Evolutionary conservation across 2,797 vertebrate genomes (phyloP).

Genomic region (Typhlichthys subterraneus): DNA sequence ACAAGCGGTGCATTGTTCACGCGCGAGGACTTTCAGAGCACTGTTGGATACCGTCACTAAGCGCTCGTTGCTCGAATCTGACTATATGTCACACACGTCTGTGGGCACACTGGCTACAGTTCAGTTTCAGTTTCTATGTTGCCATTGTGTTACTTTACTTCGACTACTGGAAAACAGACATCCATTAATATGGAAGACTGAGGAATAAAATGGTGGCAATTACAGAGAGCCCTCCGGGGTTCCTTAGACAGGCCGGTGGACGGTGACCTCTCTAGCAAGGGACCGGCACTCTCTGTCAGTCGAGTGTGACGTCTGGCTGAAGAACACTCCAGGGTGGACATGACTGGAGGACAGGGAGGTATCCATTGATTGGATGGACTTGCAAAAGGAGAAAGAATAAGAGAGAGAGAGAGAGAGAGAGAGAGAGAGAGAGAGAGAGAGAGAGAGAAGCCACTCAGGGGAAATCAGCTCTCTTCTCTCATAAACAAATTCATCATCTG

Average conservation of each 20-base stretch:
- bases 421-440: slow-evolving; percentile 30
- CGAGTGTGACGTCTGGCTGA: slow-evolving; percentile 21
- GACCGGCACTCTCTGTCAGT: slow-evolving; percentile 44
- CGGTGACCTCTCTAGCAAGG: slow-evolving; percentile 39
- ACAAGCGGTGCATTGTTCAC: slow-evolving; percentile 68
- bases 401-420: slow-evolving; percentile 31
- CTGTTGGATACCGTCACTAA: slow-evolving; percentile 44
- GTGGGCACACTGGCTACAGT: slow-evolving; percentile 22
- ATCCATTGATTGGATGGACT: slow-evolving; percentile 56
- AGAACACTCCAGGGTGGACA: slow-evolving; percentile 37
- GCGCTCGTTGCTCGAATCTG: slow-evolving; percentile 35
- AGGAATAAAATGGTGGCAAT: neutral
- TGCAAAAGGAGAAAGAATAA: slow-evolving; percentile 42
- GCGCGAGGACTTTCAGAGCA: slow-evolving; percentile 53
- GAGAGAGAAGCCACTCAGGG: slow-evolving; percentile 75
- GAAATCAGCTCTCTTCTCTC: slow-evolving; percentile 82
- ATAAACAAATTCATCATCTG: slow-evolving; percentile 86
- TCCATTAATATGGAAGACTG: neutral
- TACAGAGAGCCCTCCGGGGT: neutral
- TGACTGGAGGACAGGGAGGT: slow-evolving; percentile 17
- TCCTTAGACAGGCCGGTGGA: slow-evolving; percentile 29
- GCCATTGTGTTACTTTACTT: neutral
- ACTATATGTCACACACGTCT: slow-evolving; percentile 31
- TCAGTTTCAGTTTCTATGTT: neutral
- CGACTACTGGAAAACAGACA: neutral